These are phyloP conservation scores for Sceliomorpha sp. DNA, from an alignment of 2,888 invertebrate species.

Conservation along the genomic window DNA sequence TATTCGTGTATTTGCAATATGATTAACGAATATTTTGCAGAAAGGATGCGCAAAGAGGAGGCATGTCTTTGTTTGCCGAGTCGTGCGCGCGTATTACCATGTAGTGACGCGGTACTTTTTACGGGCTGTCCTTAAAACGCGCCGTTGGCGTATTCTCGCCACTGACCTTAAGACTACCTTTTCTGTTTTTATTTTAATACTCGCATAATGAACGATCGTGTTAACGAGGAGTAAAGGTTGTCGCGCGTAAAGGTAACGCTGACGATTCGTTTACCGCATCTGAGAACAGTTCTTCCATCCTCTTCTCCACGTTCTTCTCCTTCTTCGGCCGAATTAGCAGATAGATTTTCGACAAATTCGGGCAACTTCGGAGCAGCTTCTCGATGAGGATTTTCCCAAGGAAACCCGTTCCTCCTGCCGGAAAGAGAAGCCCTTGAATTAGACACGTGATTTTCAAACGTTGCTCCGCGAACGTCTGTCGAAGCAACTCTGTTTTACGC, in stretches of 20 bases:
- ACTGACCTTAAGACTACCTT: too few relatives aligned
- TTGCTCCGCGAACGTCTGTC: too few relatives aligned
- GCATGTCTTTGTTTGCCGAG: constrained; percentile 29
- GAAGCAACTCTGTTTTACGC: background rate
- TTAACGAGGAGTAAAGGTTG: constrained; percentile 18
- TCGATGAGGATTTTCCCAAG: constrained; percentile 83
- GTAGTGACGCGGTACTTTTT: constrained; percentile 23
- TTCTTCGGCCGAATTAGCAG: constrained; percentile 82
- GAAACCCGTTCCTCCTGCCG: constrained; percentile 80
- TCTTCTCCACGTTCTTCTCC: constrained; percentile 81
- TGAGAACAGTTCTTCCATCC: constrained; percentile 83
- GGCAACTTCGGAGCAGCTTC: constrained; percentile 83
- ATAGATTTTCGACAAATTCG: constrained; percentile 82
- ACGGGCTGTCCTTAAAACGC: constrained; percentile 25
- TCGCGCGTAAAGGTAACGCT: background rate
- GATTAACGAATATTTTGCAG: constrained; percentile 14
- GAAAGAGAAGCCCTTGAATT: background rate
- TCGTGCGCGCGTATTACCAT: constrained; percentile 29
- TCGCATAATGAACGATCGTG: constrained; percentile 20
- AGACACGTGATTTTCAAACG: too few relatives aligned
- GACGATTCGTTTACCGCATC: constrained; percentile 81
- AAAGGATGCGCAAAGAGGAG: constrained; percentile 22
- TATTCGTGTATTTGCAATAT: constrained; percentile 17
- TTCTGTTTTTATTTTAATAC: constrained; percentile 18
- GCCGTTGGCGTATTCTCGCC: constrained; percentile 2